Conservation (phyloP, 2,113 vertebrate species). For the Corvus hawaiiensis region DNA sequence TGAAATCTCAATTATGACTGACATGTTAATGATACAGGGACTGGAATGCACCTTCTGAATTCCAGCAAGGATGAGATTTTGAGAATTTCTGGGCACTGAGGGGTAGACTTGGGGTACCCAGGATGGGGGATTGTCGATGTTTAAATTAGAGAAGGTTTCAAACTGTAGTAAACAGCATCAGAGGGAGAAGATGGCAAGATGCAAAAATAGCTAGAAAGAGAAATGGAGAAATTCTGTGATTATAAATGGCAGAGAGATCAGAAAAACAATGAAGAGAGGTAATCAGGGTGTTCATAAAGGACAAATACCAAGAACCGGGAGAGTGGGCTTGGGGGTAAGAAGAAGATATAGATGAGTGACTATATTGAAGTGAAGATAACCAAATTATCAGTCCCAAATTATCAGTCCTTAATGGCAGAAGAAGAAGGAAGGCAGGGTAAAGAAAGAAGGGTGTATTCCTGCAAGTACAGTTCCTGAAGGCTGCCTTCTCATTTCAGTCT, state of each 20-base stretch:
- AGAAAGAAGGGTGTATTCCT: background rate
- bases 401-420: background rate
- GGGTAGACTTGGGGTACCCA: rapidly evolving
- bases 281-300: background rate
- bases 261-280: background rate
- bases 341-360: background rate
- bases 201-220: background rate
- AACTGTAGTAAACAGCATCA: background rate
- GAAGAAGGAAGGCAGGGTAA: background rate
- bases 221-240: background rate
- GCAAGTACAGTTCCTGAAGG: background rate
- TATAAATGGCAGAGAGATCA: background rate
- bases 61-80: background rate
- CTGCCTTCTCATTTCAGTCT: background rate
- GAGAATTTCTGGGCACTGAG: background rate
- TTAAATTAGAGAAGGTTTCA: background rate
- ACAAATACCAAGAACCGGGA: background rate
- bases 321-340: rapidly evolving
- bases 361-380: background rate
- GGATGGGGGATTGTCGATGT: background rate
- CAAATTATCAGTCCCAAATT: background rate
- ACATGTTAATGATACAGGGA: background rate
- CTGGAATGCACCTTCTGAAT: background rate
- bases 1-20: background rate
- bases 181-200: background rate